Percentiles rank a stretch among this genome's conserved stretches.
Evolutionary conservation across 2,797 vertebrate genomes (phyloP).

Genomic region (Alectoris magna): DNA sequence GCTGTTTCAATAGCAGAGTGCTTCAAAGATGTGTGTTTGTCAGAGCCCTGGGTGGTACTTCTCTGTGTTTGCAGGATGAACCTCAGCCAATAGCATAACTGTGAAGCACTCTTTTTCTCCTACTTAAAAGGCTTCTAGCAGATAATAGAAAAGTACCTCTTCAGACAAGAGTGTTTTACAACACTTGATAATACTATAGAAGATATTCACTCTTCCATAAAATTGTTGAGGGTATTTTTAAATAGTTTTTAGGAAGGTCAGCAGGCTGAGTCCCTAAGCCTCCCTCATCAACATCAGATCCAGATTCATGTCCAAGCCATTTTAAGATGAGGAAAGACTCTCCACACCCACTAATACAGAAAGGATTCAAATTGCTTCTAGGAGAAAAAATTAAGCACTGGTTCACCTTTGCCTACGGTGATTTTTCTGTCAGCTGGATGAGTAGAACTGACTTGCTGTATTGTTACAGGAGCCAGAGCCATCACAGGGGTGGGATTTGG

Average conservation of each 20-base stretch:
- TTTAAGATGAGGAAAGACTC: background rate
- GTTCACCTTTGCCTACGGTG: background rate
- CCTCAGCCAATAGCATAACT: constrained; percentile 35
- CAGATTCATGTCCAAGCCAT: background rate
- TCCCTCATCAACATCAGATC: background rate
- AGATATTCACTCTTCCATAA: background rate
- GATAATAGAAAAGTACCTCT: constrained; percentile 45
- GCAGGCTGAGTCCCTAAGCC: background rate
- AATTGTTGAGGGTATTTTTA: background rate
- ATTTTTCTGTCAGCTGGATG: background rate
- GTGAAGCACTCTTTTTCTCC: constrained; percentile 9
- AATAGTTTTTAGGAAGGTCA: background rate
- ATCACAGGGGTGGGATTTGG: background rate
- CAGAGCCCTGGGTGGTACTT: constrained; percentile 39
- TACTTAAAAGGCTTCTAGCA: constrained; percentile 51
- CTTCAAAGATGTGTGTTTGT: constrained; percentile 52
- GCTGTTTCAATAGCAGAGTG: background rate
- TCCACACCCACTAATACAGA: background rate
- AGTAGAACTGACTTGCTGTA: background rate
- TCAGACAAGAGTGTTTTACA: constrained; percentile 25
- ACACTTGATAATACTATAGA: background rate
- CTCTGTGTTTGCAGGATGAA: constrained; percentile 40
- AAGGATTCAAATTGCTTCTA: background rate
- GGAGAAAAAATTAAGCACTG: background rate
- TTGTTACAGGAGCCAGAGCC: background rate